Percentiles rank a stretch among this genome's conserved stretches.
phyloP scores from a whole-genome alignment of 2,888 invertebrate genomes.

The Cordilura impudica region DNA sequence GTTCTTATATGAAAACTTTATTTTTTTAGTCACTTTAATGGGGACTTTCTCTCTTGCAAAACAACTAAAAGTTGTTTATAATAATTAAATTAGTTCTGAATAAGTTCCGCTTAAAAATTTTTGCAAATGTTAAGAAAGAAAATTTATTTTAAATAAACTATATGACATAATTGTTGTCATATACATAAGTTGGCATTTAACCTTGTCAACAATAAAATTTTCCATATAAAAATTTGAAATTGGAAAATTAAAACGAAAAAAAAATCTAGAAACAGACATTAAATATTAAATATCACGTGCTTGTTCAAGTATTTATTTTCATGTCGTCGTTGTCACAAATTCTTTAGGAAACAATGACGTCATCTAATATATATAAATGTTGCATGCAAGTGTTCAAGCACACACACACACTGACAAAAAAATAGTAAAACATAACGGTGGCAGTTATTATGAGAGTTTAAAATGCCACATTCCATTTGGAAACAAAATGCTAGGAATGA shows the following conservation, averaged over 20 bases:
- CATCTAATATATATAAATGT: background rate
- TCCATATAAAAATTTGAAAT: background rate
- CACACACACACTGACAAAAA: background rate
- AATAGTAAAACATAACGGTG: too few relatives aligned
- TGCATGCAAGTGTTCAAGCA: background rate
- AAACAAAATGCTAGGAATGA: too few relatives aligned
- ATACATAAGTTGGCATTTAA: slow-evolving; percentile 40
- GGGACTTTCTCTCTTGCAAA: too few relatives aligned
- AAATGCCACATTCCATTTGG: too few relatives aligned
- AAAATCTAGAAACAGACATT: background rate
- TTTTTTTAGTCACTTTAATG: too few relatives aligned
- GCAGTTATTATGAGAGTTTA: too few relatives aligned
- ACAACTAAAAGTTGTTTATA: too few relatives aligned
- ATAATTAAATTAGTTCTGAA: too few relatives aligned
- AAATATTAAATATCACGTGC: slow-evolving; percentile 30
- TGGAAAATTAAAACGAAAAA: background rate
- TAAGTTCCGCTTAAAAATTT: too few relatives aligned
- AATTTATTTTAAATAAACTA: background rate
- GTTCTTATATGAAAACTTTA: too few relatives aligned
- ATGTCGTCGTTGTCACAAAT: slow-evolving; percentile 16
- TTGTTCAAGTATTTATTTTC: slow-evolving; percentile 20
- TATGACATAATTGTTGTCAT: slow-evolving; percentile 37
- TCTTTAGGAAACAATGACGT: slow-evolving; percentile 38
- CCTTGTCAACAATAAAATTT: slow-evolving; percentile 55
- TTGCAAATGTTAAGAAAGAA: background rate